phyloP scores from a whole-genome alignment of 2,113 vertebrate species.

The Pyxicephalus adspersus region DNA sequence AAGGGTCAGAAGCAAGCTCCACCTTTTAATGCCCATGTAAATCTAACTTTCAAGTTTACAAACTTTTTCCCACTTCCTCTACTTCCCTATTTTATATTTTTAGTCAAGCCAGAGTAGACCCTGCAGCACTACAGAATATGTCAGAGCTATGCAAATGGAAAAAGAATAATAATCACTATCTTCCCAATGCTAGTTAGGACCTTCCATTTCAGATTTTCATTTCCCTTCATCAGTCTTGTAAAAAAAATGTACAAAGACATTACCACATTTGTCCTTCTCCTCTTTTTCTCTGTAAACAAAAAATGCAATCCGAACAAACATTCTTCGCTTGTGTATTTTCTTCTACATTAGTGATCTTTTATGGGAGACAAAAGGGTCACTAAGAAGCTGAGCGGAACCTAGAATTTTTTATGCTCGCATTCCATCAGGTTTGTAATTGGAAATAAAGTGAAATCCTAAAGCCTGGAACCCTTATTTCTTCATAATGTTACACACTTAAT shows the following conservation, averaged over 20 bases:
- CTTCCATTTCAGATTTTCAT: not conserved
- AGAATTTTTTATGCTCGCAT: slow-evolving; percentile 51
- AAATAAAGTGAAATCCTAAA: slow-evolving; percentile 63
- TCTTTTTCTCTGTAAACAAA: slow-evolving; percentile 22
- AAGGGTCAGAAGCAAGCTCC: no score
- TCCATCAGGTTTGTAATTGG: slow-evolving; percentile 59
- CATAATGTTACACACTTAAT: slow-evolving; percentile 61
- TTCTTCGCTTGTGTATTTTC: slow-evolving; percentile 9
- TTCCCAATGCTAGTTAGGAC: not conserved
- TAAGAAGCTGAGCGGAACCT: slow-evolving; percentile 54
- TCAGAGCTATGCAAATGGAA: no score
- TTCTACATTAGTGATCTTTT: slow-evolving; percentile 41
- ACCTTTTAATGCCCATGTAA: no score
- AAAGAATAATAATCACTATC: no score
- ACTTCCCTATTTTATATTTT: no score
- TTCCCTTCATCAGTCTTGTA: not conserved
- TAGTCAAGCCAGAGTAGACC: no score
- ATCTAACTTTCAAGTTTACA: no score
- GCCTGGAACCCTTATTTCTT: slow-evolving; percentile 61
- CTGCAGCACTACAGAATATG: no score
- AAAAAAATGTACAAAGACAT: not conserved
- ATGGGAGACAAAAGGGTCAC: slow-evolving; percentile 54
- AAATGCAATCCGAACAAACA: slow-evolving; percentile 41
- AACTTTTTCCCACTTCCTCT: no score
- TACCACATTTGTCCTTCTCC: slow-evolving; percentile 16